Evolutionary conservation across 2,888 invertebrate species (phyloP), one percentile per base, ranked within the genome.

Genomic region (Mythimna pallens): DNA sequence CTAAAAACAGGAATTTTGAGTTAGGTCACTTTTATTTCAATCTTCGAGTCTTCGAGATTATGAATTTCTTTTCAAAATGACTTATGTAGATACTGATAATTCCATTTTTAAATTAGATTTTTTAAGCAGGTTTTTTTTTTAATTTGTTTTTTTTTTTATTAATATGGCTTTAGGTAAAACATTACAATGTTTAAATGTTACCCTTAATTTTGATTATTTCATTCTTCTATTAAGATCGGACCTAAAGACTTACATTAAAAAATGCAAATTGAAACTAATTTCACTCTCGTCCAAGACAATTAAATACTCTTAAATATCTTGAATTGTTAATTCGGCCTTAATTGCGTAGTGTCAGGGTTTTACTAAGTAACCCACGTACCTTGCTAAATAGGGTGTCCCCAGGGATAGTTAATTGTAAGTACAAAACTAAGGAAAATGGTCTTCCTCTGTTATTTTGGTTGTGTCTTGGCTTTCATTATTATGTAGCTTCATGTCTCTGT

Each of bases 201-300:
- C 30, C 9, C 6, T 17, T 5, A 5, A 47, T 17, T 47, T 17
- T 47, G 4, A 43, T 43, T 14, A 5, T 30, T 30, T 30, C 30
- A 30, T 3, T 30, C 30, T 82, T 78, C 58, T 17, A 30, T 54
- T 22, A 3, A 25, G 30, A 36, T 22, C 22, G 7, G 30, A 54
- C 43, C 14, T 61, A 58, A 14, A 25, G 61, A 64, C 64, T 57
- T 71, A 70, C n/a, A 64, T 66, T 76, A 67, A 57, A 52, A 61
- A 58, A 82, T 43, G 65, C 3, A 58, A 65, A 78, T 81, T 78
- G 30, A 55, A 57, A 61, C 52, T 65, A 65, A 70, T 68, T 71
- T 50, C 3, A 12, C 59, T 58, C 50, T 58, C 36, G 3, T 64
- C 64, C 25, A 54, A 57, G 64, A 12, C 14, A 61, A 61, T 74